Percentiles rank a stretch among this genome's conserved stretches.
Conservation (phyloP, 2,113 vertebrate genomes). For the Callorhinus ursinus region DNA sequence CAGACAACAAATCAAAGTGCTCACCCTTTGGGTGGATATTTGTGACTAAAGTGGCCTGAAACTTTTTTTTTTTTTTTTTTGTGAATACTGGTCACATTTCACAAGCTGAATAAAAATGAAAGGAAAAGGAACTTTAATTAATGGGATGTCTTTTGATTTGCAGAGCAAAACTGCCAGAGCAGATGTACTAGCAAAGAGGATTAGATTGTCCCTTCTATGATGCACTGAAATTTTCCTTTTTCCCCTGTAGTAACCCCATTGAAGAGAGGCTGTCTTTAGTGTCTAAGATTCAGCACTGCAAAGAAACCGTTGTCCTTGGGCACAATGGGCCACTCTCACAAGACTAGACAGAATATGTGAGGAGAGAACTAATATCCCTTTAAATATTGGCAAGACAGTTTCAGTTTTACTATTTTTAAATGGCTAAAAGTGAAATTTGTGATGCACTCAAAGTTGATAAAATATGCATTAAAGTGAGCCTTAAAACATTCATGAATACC, state of each 20-base stretch:
- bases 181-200: constrained; percentile 95
- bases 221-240: constrained; percentile 88
- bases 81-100: constrained; percentile 90
- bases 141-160: constrained; percentile 92
- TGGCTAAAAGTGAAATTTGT: constrained; percentile 80
- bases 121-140: constrained; percentile 91
- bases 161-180: constrained; percentile 90
- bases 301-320: constrained; percentile 89
- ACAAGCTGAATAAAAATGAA: constrained; percentile 92
- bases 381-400: constrained; percentile 79
- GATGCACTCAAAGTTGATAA: constrained; percentile 79
- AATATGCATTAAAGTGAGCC: constrained; percentile 81
- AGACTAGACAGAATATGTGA: constrained; percentile 93
- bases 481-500: constrained; percentile 71
- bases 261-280: constrained; percentile 90
- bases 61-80: constrained; percentile 38
- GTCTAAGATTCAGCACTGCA: constrained; percentile 90
- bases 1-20: constrained; percentile 83
- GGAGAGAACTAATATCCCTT: constrained; percentile 90
- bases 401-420: constrained; percentile 82
- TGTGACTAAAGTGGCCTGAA: constrained; percentile 83
- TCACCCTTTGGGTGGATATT: constrained; percentile 85
- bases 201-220: constrained; percentile 93
- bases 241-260: constrained; percentile 89
- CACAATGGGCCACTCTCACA: constrained; percentile 91